Evolutionary conservation across 2,888 invertebrate genomes (phyloP).

Genomic region (Xanthorhoe spadicearia): DNA sequence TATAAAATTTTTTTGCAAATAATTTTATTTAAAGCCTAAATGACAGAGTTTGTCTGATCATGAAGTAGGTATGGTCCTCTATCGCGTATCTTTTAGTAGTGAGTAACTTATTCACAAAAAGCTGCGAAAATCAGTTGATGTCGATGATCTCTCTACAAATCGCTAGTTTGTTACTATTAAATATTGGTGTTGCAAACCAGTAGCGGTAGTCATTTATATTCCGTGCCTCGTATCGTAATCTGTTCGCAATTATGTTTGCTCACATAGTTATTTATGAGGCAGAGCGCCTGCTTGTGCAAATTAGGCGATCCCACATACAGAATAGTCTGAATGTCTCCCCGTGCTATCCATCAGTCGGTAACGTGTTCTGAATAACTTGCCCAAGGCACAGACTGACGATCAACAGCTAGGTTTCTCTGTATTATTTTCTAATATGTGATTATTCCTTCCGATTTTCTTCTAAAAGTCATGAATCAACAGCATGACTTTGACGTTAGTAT

Average conservation of each 20-base stretch:
- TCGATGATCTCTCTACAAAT: background rate
- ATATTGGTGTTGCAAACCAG: constrained; percentile 12
- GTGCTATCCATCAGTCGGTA: constrained; percentile 47
- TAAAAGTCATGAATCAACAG: background rate
- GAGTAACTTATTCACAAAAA: background rate
- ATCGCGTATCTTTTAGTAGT: no score
- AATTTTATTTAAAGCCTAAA: no score
- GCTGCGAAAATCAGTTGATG: background rate
- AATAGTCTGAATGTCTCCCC: constrained; percentile 31
- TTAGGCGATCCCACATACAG: constrained; percentile 38
- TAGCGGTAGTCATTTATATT: constrained; percentile 19
- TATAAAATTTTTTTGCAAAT: no score
- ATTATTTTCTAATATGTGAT: background rate
- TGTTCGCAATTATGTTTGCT: constrained; percentile 39
- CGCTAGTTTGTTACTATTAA: constrained; percentile 9
- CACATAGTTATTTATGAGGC: constrained; percentile 35
- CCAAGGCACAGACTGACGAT: constrained; percentile 3
- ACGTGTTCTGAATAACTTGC: constrained; percentile 39
- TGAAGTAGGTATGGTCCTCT: no score
- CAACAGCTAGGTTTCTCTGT: constrained; percentile 12
- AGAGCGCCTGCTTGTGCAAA: constrained; percentile 39
- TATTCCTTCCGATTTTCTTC: background rate
- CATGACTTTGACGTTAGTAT: background rate
- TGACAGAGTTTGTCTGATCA: no score
- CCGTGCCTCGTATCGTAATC: constrained; percentile 36